Evolutionary conservation across 2,888 invertebrate genomes (phyloP).

Genomic region (Pycnomerus fuliginosus): DNA sequence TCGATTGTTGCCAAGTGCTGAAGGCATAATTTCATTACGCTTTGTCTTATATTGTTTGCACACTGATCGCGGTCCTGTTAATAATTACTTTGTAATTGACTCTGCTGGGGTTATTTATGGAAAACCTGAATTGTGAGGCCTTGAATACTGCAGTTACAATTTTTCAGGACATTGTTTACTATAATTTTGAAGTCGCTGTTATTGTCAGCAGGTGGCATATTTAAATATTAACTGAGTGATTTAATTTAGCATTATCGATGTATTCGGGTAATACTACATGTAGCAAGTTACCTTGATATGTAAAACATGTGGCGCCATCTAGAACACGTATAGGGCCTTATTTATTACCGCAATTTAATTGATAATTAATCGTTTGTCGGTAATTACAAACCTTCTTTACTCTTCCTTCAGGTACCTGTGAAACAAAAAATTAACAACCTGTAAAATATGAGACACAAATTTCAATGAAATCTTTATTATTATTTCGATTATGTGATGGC

Average conservation of each 20-base stretch:
- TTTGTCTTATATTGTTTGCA: too few species aligned
- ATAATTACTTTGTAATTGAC: constrained; percentile 10
- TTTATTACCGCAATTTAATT: constrained; percentile 47
- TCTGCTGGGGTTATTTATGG: constrained; percentile 10
- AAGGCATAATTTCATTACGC: too few species aligned
- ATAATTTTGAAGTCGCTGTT: constrained; percentile 5
- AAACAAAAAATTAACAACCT: constrained; percentile 19
- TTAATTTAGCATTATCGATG: constrained; percentile 23
- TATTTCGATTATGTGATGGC: constrained; percentile 1
- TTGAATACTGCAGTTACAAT: constrained; percentile 5
- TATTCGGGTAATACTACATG: constrained; percentile 26
- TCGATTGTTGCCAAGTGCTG: too few species aligned
- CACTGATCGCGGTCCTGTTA: constrained; percentile 3
- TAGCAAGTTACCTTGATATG: constrained; percentile 31
- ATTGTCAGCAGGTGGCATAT: constrained; percentile 11
- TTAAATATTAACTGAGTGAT: constrained; percentile 20
- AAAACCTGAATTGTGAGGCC: constrained; percentile 7
- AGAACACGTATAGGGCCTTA: constrained; percentile 36
- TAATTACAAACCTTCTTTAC: constrained; percentile 44
- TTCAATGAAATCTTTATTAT: constrained; percentile 15
- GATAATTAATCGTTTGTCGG: constrained; percentile 47
- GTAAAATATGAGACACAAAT: constrained; percentile 17
- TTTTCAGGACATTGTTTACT: constrained; percentile 8
- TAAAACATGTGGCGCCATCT: constrained; percentile 37
- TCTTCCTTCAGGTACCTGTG: constrained; percentile 30